A percentile compares a stretch with the other conserved stretches of the same genome.
phyloP scores from a whole-genome alignment of 2,888 invertebrate genomes.

The Melieria crassipennis region DNA sequence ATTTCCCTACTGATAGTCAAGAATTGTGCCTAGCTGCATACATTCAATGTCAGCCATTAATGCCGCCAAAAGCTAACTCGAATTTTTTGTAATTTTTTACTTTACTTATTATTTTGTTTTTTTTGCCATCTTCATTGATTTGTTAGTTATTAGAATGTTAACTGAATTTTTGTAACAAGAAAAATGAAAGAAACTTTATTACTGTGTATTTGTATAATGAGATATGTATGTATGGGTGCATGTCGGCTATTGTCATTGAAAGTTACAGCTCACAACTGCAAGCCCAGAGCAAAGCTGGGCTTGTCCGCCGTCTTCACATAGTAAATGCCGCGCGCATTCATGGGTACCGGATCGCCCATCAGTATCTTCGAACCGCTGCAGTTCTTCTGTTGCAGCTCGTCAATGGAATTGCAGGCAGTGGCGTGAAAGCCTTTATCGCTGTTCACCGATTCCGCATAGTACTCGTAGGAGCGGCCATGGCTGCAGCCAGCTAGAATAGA shows the following conservation, averaged over 20 bases:
- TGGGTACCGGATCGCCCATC: slow-evolving; percentile 70
- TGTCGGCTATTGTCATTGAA: not conserved
- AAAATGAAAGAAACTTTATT: too few relatives aligned
- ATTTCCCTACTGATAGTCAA: too few relatives aligned
- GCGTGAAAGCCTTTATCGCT: slow-evolving; percentile 68
- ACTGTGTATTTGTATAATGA: not conserved
- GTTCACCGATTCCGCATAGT: slow-evolving; percentile 74
- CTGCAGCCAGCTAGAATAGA: slow-evolving; percentile 71
- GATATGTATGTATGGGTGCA: not conserved
- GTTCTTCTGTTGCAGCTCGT: slow-evolving; percentile 53
- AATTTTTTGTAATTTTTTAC: too few relatives aligned
- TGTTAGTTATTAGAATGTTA: too few relatives aligned
- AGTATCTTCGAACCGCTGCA: slow-evolving; percentile 60
- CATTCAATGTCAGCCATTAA: too few relatives aligned
- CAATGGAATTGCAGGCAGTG: slow-evolving; percentile 70
- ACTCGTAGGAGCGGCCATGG: slow-evolving; percentile 73
- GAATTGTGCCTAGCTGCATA: too few relatives aligned
- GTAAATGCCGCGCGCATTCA: slow-evolving; percentile 68
- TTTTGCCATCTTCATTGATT: too few relatives aligned
- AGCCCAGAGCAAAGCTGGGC: slow-evolving; percentile 69
- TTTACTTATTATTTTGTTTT: too few relatives aligned
- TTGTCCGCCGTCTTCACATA: slow-evolving; percentile 71
- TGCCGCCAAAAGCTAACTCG: too few relatives aligned
- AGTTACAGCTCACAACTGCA: slow-evolving; percentile 39
- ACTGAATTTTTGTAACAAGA: too few relatives aligned